These are phyloP conservation scores for Promerops cafer DNA, from an alignment of 2,113 vertebrate species.

Conservation along the genomic window DNA sequence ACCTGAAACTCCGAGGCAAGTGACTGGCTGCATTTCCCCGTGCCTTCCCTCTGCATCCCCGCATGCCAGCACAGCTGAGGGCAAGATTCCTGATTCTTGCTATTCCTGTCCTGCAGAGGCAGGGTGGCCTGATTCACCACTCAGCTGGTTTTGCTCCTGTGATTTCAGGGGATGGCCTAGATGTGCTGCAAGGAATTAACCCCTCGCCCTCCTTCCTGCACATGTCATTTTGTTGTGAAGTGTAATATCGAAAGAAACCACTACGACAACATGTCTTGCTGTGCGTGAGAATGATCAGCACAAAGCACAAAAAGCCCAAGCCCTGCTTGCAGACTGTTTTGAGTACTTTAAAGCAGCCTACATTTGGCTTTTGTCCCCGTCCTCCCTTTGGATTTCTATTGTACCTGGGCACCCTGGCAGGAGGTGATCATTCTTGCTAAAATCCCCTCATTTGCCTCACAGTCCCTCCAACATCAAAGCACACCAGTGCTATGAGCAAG, in stretches of 20 bases:
- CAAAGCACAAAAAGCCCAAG: not conserved
- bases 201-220: not conserved
- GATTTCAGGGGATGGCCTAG: slow-evolving; percentile 25
- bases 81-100: not conserved
- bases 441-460: not conserved
- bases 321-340: not conserved
- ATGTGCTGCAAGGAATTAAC: slow-evolving; percentile 19
- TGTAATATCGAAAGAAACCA: not conserved
- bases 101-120: not conserved
- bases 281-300: not conserved
- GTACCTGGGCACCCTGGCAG: not conserved
- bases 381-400: not conserved
- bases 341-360: not conserved
- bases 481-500: not conserved
- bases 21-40: not conserved
- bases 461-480: not conserved
- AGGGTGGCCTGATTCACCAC: not conserved
- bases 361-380: not conserved
- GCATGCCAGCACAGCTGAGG: not conserved
- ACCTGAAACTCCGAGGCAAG: not conserved
- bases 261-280: not conserved
- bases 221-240: not conserved
- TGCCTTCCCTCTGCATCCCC: not conserved
- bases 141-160: slow-evolving; percentile 7
- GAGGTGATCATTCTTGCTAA: not conserved